Base-by-base conservation (phyloP, 1,140 invertebrate species). In the Chironomus striatipennis region DNA sequence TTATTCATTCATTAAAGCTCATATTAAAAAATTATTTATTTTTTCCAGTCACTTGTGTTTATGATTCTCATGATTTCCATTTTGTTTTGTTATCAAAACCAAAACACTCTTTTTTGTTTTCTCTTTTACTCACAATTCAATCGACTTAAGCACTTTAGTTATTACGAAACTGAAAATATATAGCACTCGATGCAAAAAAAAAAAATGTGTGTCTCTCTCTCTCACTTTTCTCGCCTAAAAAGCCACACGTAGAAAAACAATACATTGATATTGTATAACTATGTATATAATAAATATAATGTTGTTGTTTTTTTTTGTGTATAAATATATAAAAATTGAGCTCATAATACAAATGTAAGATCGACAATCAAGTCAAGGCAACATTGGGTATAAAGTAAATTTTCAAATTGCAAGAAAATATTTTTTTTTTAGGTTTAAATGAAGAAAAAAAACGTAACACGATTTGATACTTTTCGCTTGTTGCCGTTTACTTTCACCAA, bases 231-330 rank as follows among this genome's bases (percentile, higher is more conserved):
- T 57, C 12, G n/a, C 12, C n/a, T 57, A n/a, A 57, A 57, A 57
- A 57, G n/a, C 47, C 47, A 57, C 47, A 57, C 47, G 47, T 57
- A 57, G 24, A 34, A 57, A 47, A 57, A 57, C 47, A 57, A 57
- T 57, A 57, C 47, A 57, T 15, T 57, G 47, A 57, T 15, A 57
- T 57, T n/a, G n/a, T 57, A 57, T n/a, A 57, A 15, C 47, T 57
- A 57, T n/a, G 47, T n/a, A 57, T 5, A 57, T n/a, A n/a, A 57
- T 47, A 15, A 12, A 10, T 43, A 47, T 15, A 57, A 15, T 8
- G 43, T 47, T 47, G 43, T 47, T 47, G 43, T n/a, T 34, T 34
- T 34, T 34, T 34, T 34, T 34, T 15, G 47, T n/a, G 12, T 57
- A n/a, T 15, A n/a, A 57, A 57, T 57, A 57, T 57, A n/a, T n/a